Percentiles rank a stretch among this genome's conserved stretches.
Conservation (phyloP, 1,140 invertebrate genomes). For the Ceratitis capitata region DNA sequence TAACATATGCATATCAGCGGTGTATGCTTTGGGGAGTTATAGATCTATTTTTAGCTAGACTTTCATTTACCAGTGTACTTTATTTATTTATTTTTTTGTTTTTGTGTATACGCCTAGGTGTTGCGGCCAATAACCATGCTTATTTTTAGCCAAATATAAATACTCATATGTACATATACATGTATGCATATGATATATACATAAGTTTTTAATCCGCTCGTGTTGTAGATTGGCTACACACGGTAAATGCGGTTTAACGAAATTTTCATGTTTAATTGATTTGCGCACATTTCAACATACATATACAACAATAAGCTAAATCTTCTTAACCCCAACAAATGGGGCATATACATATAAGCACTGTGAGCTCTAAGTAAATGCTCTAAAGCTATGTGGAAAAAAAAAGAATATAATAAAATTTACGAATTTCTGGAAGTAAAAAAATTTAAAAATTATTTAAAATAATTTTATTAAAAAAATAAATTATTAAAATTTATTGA, state of each 20-base stretch:
- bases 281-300: too few species aligned
- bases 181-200: too few species aligned
- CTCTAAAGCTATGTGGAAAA: too few species aligned
- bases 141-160: background rate
- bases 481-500: too few species aligned
- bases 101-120: background rate
- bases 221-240: background rate
- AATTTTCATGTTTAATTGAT: background rate
- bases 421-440: too few species aligned
- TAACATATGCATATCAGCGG: too few species aligned
- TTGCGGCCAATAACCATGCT: background rate
- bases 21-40: background rate
- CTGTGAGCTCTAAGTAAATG: too few species aligned
- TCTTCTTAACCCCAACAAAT: background rate
- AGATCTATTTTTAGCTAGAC: background rate
- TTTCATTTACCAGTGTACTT: background rate
- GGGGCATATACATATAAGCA: too few species aligned
- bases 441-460: too few species aligned
- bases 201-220: background rate
- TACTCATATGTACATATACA: background rate
- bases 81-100: too few species aligned
- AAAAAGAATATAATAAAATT: too few species aligned
- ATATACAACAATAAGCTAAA: background rate
- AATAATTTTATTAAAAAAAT: too few species aligned
- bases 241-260: background rate